Evolutionary conservation across 2,888 invertebrate genomes (phyloP).

Genomic region (Masnerella sp.): DNA sequence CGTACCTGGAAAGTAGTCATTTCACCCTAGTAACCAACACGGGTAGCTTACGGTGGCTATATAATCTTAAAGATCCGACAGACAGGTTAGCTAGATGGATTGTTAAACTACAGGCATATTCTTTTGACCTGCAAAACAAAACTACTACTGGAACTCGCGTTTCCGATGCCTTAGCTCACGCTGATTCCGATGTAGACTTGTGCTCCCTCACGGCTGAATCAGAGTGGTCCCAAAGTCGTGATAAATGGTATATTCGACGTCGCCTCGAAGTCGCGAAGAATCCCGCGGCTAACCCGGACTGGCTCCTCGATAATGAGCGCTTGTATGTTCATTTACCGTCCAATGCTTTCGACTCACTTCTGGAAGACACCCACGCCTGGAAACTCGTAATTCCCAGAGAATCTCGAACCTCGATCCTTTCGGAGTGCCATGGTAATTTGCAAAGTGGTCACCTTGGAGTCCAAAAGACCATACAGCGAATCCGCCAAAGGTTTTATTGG

Average conservation of each 20-base stretch:
- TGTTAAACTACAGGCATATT: neutral
- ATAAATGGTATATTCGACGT: neutral
- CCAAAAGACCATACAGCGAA: neutral
- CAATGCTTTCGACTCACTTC: neutral
- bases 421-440: neutral
- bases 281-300: neutral
- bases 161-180: neutral
- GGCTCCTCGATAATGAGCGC: neutral
- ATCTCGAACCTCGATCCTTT: neutral
- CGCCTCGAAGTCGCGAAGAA: neutral
- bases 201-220: neutral
- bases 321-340: neutral
- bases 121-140: neutral
- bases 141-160: neutral
- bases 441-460: constrained; percentile 5
- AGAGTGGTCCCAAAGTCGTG: neutral
- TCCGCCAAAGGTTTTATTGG: neutral
- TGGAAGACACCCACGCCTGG: neutral
- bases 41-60: constrained; percentile 56
- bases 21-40: constrained; percentile 61
- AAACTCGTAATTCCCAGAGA: neutral
- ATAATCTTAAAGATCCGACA: constrained; percentile 55
- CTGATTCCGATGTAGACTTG: neutral
- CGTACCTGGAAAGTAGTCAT: constrained; percentile 57
- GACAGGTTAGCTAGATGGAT: constrained; percentile 54